phyloP scores from a whole-genome alignment of 2,113 vertebrate species.

The Ia io region DNA sequence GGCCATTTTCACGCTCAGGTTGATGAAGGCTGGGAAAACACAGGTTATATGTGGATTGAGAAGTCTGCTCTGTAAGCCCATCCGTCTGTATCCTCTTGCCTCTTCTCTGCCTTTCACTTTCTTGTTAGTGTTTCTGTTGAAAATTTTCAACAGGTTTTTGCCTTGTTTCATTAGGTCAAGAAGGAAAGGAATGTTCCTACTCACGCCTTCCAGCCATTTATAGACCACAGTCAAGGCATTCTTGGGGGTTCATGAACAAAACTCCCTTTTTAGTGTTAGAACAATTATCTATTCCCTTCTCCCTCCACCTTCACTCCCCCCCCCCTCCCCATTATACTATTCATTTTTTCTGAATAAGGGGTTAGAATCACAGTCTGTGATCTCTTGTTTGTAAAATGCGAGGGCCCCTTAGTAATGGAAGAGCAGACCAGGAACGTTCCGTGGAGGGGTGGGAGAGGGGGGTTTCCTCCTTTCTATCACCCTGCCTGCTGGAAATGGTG shows the following conservation, averaged over 20 bases:
- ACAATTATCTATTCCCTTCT: neutral
- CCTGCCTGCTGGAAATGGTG: neutral
- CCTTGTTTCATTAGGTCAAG: neutral
- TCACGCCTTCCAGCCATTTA: neutral
- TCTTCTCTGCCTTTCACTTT: neutral
- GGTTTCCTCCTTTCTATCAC: neutral
- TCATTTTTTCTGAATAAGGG: neutral
- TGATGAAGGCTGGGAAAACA: neutral
- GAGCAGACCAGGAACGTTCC: neutral
- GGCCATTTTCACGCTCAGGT: neutral
- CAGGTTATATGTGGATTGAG: neutral
- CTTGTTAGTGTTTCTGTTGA: neutral
- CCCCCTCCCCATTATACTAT: neutral
- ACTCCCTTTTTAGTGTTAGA: neutral
- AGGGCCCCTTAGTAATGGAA: neutral
- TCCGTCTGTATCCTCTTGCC: neutral
- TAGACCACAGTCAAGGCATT: neutral
- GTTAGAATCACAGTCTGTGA: neutral
- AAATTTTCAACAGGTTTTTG: neutral
- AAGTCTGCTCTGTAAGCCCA: neutral
- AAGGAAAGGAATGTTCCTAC: neutral
- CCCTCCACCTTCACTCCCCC: neutral
- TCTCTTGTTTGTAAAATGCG: neutral
- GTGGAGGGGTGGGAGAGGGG: neutral
- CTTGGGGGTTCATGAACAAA: neutral